Base-by-base conservation (phyloP, 2,797 vertebrate species). In the Syncerus caffer region DNA sequence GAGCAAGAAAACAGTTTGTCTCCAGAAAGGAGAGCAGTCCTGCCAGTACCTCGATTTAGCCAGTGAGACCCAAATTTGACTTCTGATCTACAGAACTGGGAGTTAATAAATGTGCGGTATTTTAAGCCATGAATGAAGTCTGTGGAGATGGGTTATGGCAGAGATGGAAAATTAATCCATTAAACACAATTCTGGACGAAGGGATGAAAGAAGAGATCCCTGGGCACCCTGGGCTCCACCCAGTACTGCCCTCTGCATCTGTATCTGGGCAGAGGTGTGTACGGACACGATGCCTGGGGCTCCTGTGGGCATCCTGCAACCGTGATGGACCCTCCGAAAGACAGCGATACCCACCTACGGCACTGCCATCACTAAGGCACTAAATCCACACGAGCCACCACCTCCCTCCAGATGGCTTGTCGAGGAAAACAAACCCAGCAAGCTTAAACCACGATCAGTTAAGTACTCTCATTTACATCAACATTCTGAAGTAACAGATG, bases 1-100 rank as follows among this genome's bases (percentile, higher is more conserved):
- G 2, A 94, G 62, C 14, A 76, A 95, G 62, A 89, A 78, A 86
- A 76, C 34, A 60, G 53, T 38, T 89, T 62, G 55, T 90, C 58
- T 79, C 84, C 38, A 51, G 42, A 95, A 88, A 87, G 34, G 23
- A 85, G 38, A 27, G 1, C 14, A 84, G 58, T 38, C 82, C 89
- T 74, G 15, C 29, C 38, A 53, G 71, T 29, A 67, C 21, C 16
- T 4, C n/a, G 3, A 95, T 7, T 92, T 6, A 91, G 80, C 27
- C 10, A 27, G 38, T 45, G 27, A 83, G 29, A 84, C 16, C 4
- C n/a, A 83, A 19, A 57, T n/a, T 79, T 71, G 64, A 96, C 38
- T 67, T 95, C 57, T 34, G 50, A 50, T 60, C 42, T 38, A 10
- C 23, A 47, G 60, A 90, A 47, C 53, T 85, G 7, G 53, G 17